Conservation (phyloP, 2,888 invertebrate species). For the Apamea sordens region DNA sequence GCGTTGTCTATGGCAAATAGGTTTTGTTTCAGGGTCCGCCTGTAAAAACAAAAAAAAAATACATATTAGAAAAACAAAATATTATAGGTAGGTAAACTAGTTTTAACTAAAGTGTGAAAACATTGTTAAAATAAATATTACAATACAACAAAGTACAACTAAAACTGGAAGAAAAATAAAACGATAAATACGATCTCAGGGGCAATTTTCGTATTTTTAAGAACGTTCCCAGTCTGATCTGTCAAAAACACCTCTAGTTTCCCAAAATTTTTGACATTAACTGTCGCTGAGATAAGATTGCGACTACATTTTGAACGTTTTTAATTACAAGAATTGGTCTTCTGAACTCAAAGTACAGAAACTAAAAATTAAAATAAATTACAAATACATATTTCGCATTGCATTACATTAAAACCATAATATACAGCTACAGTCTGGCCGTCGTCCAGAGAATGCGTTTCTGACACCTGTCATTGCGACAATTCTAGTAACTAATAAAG, state of each 20-base stretch:
- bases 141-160: background rate
- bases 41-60: slow-evolving; percentile 64
- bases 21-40: slow-evolving; percentile 86
- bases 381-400: background rate
- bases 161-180: background rate
- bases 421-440: background rate
- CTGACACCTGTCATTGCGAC: no score
- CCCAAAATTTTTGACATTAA: no score
- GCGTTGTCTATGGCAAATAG: slow-evolving; percentile 87
- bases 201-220: no score
- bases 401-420: background rate
- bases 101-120: no score
- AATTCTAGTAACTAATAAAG: no score
- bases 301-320: no score
- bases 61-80: background rate
- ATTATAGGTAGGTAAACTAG: no score
- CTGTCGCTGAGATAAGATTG: no score
- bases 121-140: no score
- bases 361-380: background rate
- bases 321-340: no score
- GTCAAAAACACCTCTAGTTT: no score
- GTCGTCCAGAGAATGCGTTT: background rate
- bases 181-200: background rate
- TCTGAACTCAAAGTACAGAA: background rate
- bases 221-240: no score